Conservation (phyloP, 2,888 invertebrate species). For the Eurytoma adleriae region DNA sequence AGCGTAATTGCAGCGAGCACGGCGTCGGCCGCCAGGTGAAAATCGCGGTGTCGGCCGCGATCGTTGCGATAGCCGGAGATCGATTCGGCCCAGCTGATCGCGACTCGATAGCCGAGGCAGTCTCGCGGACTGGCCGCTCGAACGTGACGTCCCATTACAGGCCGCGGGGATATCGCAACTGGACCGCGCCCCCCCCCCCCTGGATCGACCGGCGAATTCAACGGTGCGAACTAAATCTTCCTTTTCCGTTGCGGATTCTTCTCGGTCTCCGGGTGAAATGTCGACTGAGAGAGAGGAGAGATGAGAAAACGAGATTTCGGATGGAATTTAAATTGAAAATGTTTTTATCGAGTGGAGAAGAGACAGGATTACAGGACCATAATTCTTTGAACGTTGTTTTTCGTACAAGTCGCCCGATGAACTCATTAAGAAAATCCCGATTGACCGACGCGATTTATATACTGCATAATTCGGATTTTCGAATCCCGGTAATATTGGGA, state of each 20-base stretch:
- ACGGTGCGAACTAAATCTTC: conserved; percentile 17
- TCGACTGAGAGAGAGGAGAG: neutral
- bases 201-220: conserved; percentile 6
- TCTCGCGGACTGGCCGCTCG: conserved; percentile 26
- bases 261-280: conserved; percentile 15
- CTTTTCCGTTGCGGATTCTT: neutral
- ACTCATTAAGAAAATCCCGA: neutral
- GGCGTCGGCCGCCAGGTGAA: no score
- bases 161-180: neutral
- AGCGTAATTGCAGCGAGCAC: no score
- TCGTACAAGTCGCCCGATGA: neutral
- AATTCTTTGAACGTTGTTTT: neutral
- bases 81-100: no score
- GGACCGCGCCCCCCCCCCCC: neutral
- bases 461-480: neutral
- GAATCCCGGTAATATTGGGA: neutral
- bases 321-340: conserved; percentile 18
- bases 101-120: no score
- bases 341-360: neutral
- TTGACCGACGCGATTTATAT: neutral
- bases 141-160: conserved; percentile 50
- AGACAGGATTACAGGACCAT: neutral
- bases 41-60: conserved; percentile 1
- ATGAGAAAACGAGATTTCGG: neutral
- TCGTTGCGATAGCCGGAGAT: neutral